Percentiles rank a stretch among this genome's conserved stretches.
Conservation (phyloP, 1,140 invertebrate species). For the Megathymus violae region DNA sequence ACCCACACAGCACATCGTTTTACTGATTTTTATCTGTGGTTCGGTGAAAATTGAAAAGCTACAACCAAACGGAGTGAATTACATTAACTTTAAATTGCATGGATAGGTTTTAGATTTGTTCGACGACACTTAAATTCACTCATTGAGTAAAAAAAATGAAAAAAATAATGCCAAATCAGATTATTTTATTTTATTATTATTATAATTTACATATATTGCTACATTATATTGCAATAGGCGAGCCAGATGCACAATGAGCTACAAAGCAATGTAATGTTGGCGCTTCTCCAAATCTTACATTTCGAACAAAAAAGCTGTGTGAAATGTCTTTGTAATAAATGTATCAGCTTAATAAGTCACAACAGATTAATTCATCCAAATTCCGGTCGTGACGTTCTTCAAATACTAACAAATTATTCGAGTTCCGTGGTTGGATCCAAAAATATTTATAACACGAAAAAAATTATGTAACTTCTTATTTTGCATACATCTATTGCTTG, state of each 20-base stretch:
- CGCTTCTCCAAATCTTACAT: not conserved
- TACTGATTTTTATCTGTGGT: no score
- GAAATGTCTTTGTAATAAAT: not conserved
- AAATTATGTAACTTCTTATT: not conserved
- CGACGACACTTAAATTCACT: no score
- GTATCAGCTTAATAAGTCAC: slow-evolving; percentile 2
- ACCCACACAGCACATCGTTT: slow-evolving; percentile 31
- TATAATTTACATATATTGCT: no score
- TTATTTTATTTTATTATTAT: no score
- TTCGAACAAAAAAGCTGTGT: not conserved
- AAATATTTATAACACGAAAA: slow-evolving; percentile 1
- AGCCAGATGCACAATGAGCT: not conserved
- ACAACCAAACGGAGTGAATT: no score
- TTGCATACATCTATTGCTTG: no score
- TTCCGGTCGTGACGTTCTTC: slow-evolving; percentile 1
- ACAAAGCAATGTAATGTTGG: not conserved
- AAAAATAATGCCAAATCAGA: no score
- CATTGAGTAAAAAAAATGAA: no score
- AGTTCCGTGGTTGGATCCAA: not conserved
- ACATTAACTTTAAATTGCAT: no score
- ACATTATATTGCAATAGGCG: no score
- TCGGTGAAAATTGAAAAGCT: no score
- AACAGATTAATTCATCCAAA: slow-evolving; percentile 11
- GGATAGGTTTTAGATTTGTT: no score
- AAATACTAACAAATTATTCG: slow-evolving; percentile 10